Evolutionary conservation across 2,113 vertebrate genomes (phyloP).

Genomic region (Hypocryptadius cinnamomeus): DNA sequence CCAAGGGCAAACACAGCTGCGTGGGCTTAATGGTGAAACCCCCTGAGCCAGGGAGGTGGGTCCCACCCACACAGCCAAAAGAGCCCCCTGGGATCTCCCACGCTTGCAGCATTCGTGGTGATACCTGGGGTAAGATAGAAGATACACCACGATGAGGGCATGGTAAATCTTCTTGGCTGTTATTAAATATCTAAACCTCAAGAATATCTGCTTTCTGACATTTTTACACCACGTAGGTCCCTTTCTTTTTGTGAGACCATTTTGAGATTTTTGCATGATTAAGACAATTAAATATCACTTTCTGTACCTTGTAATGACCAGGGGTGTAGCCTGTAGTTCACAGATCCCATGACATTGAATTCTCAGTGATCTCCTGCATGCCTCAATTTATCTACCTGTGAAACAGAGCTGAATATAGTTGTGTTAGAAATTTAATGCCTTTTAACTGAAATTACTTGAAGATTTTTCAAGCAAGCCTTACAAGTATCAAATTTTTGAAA

Average conservation of each 20-base stretch:
- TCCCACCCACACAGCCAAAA: not conserved
- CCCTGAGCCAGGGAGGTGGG: not conserved
- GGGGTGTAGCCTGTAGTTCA: not conserved
- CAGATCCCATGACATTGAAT: not conserved
- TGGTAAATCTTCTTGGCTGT: not conserved
- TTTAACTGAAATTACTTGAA: not conserved
- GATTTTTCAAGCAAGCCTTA: not conserved
- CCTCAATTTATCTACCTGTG: not conserved
- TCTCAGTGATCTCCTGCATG: not conserved
- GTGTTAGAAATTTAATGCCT: not conserved
- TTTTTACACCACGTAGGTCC: not conserved
- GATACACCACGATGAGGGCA: not conserved
- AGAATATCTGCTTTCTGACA: not conserved
- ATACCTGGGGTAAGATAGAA: not conserved
- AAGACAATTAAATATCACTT: not conserved
- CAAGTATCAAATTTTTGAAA: not conserved
- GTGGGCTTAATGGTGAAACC: not conserved
- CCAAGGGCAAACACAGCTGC: not conserved
- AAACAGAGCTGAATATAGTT: not conserved
- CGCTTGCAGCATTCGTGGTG: fast-evolving
- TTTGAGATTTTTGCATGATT: not conserved
- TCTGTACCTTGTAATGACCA: not conserved
- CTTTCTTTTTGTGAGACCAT: not conserved
- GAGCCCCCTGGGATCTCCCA: not conserved
- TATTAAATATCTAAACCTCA: not conserved